Evolutionary conservation across 2,797 vertebrate species (phyloP), one percentile per base, ranked within the genome.

Genomic region (Bovichtus diacanthus): DNA sequence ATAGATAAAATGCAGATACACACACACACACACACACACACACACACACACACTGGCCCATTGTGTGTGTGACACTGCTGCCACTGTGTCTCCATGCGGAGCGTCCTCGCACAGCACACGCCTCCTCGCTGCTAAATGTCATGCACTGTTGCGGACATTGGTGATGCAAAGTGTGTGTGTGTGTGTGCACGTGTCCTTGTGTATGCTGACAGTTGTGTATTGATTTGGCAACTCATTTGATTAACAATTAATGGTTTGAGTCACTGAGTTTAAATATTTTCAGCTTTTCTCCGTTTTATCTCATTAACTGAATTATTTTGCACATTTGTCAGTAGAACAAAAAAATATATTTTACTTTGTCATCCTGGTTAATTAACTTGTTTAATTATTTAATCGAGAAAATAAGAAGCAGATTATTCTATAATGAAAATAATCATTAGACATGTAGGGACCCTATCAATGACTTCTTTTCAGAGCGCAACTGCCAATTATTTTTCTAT

Each of bases 1-100:
- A 19, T n/a, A 78, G 76, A 86, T 76, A 74, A 83, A 84, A 75
- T 58, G 29, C 75, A 76, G 16, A 80, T 6, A 43, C n/a, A 51
- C 55, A 67, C 64, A 62, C 38, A 66, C 68, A 61, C 53, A 74
- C 63, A 70, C 62, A 72, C 66, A 66, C 51, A 9, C 64, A 21
- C 63, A 34, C 39, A 31, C 46, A 34, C 51, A 78, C 73, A 92
- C 90, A 88, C 76, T 69, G 69, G 81, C 0, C 74, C 78, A 81
- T 93, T 94, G 92, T 93, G 74, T 80, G 74, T 80, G 74, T 9
- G 51, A 91, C 82, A 87, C 70, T 88, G 81, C 64, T 10, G 50
- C 84, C 80, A 76, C 80, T 93, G 89, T 93, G 68, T 88, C 84
- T 86, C 76, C 15, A 18, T 15, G 41, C 16, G n/a, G 70, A 66